Base-by-base conservation (phyloP, 2,888 invertebrate genomes). In the Tinea pellionella region DNA sequence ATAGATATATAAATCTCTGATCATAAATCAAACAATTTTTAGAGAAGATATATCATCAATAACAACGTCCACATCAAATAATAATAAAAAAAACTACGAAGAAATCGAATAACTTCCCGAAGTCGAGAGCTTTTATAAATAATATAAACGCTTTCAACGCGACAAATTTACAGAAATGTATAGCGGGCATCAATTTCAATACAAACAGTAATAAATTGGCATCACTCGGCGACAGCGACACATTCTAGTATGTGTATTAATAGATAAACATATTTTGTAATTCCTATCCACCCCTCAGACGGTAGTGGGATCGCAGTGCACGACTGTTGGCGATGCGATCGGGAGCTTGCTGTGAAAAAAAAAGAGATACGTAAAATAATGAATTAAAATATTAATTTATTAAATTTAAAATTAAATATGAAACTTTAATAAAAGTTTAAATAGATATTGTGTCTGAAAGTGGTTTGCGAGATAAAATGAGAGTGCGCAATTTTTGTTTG, bases 191-290 rank as follows among this genome's bases (percentile, higher is more conserved):
- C 86, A 82, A 84, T 87, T 86, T 83, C 80, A 82, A 86, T 86
- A 75, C 74, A 87, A 86, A 86, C 83, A 83, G 72, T 80, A 83
- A 86, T 87, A 87, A 87, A 86, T 87, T 85, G 83, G 53, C 82
- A 41, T 59, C 59, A 59, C 59, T 41, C 42, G 59, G 37, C 53
- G 53, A 53, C 53, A 24, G 53, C 24, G 53, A 24, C 53, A 53
- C 24, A 6, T 2, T 53, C 53, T 53, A 53, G 19, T 53, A 24
- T 53, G 24, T 53, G 53, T 53, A 53, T 53, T 53, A 53, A 53
- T 53, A 53, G 53, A 53, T 24, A 53, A 53, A 24, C 24, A 53
- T 53, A 53, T 24, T 53, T 53, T 53, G 19, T 53, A 24, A 24
- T 53, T 53, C n/a, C 53, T 53, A 53, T 53, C 53, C 80, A 74